Conservation (phyloP, 2,888 invertebrate species). For the Perizoma affinitatum region DNA sequence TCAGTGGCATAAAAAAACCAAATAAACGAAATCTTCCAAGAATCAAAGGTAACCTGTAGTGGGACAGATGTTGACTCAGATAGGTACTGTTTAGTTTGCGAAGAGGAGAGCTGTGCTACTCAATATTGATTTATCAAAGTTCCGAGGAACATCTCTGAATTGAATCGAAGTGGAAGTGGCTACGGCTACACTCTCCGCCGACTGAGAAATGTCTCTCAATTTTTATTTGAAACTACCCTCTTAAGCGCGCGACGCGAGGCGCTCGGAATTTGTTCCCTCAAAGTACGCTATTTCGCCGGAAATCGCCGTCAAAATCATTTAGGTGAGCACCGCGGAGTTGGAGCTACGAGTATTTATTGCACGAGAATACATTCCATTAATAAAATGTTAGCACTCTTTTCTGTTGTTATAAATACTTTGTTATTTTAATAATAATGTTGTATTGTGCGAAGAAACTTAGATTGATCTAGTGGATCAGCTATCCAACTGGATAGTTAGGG, state of each 20-base stretch:
- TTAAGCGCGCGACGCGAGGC: conserved; percentile 15
- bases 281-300: conserved; percentile 33
- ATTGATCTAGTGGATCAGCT: too few relatives aligned
- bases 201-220: conserved; percentile 22
- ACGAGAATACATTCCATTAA: background rate
- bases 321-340: background rate
- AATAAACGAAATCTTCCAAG: too few relatives aligned
- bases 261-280: conserved; percentile 30
- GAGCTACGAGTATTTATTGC: background rate
- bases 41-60: too few relatives aligned
- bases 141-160: background rate
- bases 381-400: background rate
- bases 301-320: conserved; percentile 35
- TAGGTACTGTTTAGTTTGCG: too few relatives aligned
- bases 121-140: conserved; percentile 8
- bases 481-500: too few relatives aligned
- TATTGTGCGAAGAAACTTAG: too few relatives aligned
- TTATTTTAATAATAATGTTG: background rate
- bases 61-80: too few relatives aligned
- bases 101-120: background rate
- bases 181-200: conserved; percentile 2
- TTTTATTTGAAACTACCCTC: conserved; percentile 27
- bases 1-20: too few relatives aligned
- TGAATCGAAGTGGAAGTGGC: background rate
- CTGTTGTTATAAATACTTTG: background rate